Evolutionary conservation across 2,113 vertebrate species (phyloP), one percentile per base, ranked within the genome.

Genomic region (Hiodon alosoides): DNA sequence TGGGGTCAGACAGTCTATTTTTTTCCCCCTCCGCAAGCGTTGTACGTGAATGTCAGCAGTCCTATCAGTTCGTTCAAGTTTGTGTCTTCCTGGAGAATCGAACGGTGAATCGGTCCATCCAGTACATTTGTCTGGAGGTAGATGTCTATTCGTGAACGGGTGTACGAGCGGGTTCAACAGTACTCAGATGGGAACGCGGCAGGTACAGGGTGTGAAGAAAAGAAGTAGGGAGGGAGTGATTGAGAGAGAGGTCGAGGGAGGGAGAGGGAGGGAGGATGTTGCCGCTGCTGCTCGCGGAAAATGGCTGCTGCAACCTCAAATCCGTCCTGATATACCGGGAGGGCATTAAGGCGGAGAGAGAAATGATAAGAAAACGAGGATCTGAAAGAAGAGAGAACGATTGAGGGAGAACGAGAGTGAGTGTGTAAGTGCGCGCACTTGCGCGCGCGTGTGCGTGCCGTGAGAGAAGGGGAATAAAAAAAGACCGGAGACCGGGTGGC

Each of bases 281-380:
- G 73, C 75, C 78, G 79, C 81, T 78, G 78, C 79, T 83, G 89
- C 89, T 89, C 89, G 90, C 86, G 89, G 90, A 92, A 92, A 91
- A 92, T 92, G 91, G 91, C 91, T 91, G 90, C 90, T 92, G 88
- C 88, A 90, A 88, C 87, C 86, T 90, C 87, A 84, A 91, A 87
- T 85, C 89, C 89, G 85, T 90, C 87, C 87, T 90, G 87, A 90
- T 89, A 85, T 85, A 89, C 86, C 85, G 85, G 88, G 85, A 86
- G 87, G 85, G 86, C 86, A 87, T 88, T 86, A 87, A 91, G 89
- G 86, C 90, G 89, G 89, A 87, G 84, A 85, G 81, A 86, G 82
- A 78, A 84, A 87, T 85, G 86, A 87, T 81, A 82, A 82, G 84
- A 88, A 86, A 86, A 91, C 90, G 87, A 90, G 61, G 17, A 14